Conservation (phyloP, 2,113 vertebrate species). For the Phoenicopterus ruber region DNA sequence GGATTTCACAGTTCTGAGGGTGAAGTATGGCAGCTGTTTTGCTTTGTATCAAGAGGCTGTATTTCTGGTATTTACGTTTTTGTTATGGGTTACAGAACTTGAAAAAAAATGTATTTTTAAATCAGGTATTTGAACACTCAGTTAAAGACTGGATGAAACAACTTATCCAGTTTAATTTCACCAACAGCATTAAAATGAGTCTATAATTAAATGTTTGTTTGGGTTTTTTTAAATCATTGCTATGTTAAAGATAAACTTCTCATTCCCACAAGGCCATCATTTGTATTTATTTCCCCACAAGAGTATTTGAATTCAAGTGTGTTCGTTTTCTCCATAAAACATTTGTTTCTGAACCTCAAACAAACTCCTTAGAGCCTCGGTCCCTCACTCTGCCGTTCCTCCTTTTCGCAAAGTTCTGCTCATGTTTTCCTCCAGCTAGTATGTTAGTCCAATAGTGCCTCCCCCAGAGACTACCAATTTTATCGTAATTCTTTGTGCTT, state of each 20-base stretch:
- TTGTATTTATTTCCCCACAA: not conserved
- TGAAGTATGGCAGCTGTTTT: not conserved
- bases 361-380: not conserved
- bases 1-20: not conserved
- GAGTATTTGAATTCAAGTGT: not conserved
- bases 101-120: not conserved
- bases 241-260: not conserved
- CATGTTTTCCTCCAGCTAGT: not conserved
- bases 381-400: not conserved
- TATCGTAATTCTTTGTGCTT: not conserved
- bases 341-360: not conserved
- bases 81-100: not conserved
- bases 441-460: not conserved
- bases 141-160: not conserved
- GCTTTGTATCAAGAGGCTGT: not conserved
- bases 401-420: not conserved
- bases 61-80: not conserved
- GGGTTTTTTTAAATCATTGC: not conserved
- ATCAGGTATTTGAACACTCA: not conserved
- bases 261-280: not conserved
- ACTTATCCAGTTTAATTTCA: not conserved
- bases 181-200: not conserved
- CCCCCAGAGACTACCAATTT: not conserved
- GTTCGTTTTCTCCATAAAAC: not conserved
- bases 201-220: not conserved